Base-by-base conservation (phyloP, 1,140 invertebrate genomes). In the Stegodyphus mimosarum region DNA sequence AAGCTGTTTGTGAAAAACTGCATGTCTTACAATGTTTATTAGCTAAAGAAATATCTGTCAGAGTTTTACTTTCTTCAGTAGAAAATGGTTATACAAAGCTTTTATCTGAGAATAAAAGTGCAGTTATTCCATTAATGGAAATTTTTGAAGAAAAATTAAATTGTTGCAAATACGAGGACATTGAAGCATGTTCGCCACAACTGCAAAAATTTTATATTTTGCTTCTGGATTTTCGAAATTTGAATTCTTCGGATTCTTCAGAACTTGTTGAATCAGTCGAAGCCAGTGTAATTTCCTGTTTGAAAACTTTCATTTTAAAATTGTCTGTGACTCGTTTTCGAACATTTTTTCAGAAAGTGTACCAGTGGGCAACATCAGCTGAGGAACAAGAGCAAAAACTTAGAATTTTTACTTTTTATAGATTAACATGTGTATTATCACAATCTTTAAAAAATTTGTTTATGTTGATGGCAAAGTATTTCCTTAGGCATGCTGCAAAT, bases 401-500 rank as follows among this genome's bases (percentile, higher is more conserved):
- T 94, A 91, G 95, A 88, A 91, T 93, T 10, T 93, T 96, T 50
- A 95, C 95, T 0, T 96, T 96, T 90, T 96, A 95, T 88, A 94
- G 94, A 89, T 89, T 97, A 51, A 95, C 94, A 67, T 93, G 92
- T 75, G 93, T 93, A 48, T 49, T 87, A 53, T 95, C 96, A 0
- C 94, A 95, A 71, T 93, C 93, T 74, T 90, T 99, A 9, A 96
- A 97, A 90, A 95, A 95, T 48, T 91, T 99, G 0, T 99, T 98
- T 90, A 94, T 96, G 2, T 90, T 97, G 49, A 98, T 98, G 90
- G 96, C 96, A 72, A 94, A 94, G 6, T 94, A 96, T 88, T 94
- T 98, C 87, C 90, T 98, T 0, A 94, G 94, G 88, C 94, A 97
- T 89, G 94, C 95, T 1, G 94, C 95, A 0, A 90, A 93, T 6